phyloP scores from a whole-genome alignment of 1,140 invertebrate genomes.

The Meloidogyne chitwoodi region DNA sequence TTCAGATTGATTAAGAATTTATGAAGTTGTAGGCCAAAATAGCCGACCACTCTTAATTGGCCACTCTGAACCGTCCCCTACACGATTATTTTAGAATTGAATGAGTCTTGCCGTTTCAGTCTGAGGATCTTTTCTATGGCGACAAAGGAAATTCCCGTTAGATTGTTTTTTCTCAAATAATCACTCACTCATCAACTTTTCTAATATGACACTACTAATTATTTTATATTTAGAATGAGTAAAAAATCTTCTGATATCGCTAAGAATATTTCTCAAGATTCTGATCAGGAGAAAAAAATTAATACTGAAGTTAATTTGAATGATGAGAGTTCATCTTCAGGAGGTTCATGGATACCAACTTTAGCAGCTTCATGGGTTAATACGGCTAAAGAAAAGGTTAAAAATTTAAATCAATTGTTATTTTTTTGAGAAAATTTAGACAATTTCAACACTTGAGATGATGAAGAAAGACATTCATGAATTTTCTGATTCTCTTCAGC shows the following conservation, averaged over 20 bases:
- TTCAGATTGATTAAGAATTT: too few relatives aligned
- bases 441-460: slow-evolving; percentile 43
- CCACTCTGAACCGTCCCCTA: too few relatives aligned
- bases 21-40: too few relatives aligned
- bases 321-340: neutral
- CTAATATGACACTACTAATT: too few relatives aligned
- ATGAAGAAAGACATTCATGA: slow-evolving; percentile 54
- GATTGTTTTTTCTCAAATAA: too few relatives aligned
- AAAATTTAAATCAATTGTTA: neutral
- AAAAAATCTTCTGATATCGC: neutral
- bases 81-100: too few relatives aligned
- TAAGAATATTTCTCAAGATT: neutral
- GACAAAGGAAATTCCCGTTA: too few relatives aligned
- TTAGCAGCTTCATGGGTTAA: slow-evolving; percentile 38
- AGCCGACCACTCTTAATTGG: too few relatives aligned
- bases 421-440: slow-evolving; percentile 28
- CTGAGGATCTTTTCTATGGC: too few relatives aligned
- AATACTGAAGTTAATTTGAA: neutral
- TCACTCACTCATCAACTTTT: too few relatives aligned
- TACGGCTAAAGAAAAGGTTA: slow-evolving; percentile 41
- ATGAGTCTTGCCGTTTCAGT: too few relatives aligned
- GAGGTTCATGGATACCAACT: slow-evolving; percentile 5
- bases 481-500: slow-evolving; percentile 46
- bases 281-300: neutral
- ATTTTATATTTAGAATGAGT: neutral